Evolutionary conservation across 2,888 invertebrate genomes (phyloP), one percentile per base, ranked within the genome.

Genomic region (Eupithecia pulchellata): DNA sequence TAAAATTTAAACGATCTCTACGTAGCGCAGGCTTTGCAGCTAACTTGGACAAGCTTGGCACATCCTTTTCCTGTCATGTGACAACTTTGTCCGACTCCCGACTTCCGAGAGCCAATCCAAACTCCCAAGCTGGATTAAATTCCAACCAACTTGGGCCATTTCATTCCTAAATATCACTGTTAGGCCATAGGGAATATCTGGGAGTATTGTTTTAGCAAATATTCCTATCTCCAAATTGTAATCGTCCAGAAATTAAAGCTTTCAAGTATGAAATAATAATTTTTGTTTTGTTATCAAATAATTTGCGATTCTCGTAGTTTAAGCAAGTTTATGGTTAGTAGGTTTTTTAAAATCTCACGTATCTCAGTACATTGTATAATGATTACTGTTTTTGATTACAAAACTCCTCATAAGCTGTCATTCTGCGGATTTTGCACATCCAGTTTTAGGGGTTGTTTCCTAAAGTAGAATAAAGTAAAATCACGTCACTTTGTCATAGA

Each of bases 31-130:
- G 36, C 66, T 72, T 80, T 78, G 78, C 78, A 82, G 82, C 76
- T 84, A 82, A 78, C 80, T 80, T 81, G 80, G 80, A 79, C 76
- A 75, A 72, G 78, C 72, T 78, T 75, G 74, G 75, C 75, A 75
- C 78, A 79, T 81, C 82, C 80, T 79, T 71, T 78, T 77, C 74
- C 78, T 74, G 57, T 57, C 57, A 57, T 77, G 57, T 57, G 57
- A 75, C 79, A 82, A 82, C 82, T 84, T 82, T 78, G 81, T 77
- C 67, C 47, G 30, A 64, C 30, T 47, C 64, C 20, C 47, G 58
- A 47, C 34, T 47, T 32, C 64, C 20, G 55, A 55, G 65, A 11
- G 4, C 52, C 25, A 52, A 52, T 52, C 52, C 25, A 20, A 52
- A 25, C 29, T 65, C 77, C 79, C 68, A 70, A 75, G 75, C 75